Evolutionary conservation across 2,113 vertebrate genomes (phyloP).

Genomic region (Serranochromis macrocephalus): DNA sequence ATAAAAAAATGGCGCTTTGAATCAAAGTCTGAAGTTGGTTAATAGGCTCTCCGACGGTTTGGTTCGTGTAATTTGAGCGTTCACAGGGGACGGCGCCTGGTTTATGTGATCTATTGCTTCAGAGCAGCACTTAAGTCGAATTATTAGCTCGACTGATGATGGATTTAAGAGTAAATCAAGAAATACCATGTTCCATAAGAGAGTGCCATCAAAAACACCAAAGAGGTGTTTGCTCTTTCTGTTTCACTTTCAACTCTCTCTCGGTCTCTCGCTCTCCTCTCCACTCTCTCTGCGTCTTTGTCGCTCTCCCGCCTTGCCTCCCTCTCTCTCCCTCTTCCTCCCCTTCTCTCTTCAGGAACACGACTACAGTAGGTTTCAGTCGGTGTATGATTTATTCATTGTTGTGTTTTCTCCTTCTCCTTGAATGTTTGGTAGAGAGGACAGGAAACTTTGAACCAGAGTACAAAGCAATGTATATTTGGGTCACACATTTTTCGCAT

Average conservation of each 20-base stretch:
- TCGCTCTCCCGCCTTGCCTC: background rate
- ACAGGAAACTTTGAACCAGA: conserved; percentile 74
- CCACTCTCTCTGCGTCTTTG: background rate
- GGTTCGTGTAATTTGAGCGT: conserved; percentile 35
- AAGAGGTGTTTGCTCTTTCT: conserved; percentile 51
- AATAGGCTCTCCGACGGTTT: conserved; percentile 32
- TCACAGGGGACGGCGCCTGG: conserved; percentile 32
- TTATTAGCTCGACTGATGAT: conserved; percentile 57
- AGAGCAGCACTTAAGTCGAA: conserved; percentile 18
- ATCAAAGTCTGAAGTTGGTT: conserved; percentile 38
- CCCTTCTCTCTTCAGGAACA: conserved; percentile 28
- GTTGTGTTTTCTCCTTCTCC: conserved; percentile 60
- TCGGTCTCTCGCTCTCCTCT: background rate
- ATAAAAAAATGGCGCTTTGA: conserved; percentile 16
- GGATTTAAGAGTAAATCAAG: conserved; percentile 59
- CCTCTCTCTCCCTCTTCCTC: background rate
- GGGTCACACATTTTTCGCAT: conserved; percentile 61
- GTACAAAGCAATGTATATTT: conserved; percentile 76
- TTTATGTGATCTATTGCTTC: conserved; percentile 47
- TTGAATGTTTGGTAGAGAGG: conserved; percentile 65
- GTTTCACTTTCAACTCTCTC: conserved; percentile 41
- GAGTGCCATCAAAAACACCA: conserved; percentile 53
- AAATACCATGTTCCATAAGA: conserved; percentile 53
- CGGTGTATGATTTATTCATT: conserved; percentile 72
- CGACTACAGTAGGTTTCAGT: conserved; percentile 36